Evolutionary conservation across 92 coral and sea anemone species (phyloP), one percentile per base, ranked within the genome.

Genomic region (Parazoanthus atlanticus): DNA sequence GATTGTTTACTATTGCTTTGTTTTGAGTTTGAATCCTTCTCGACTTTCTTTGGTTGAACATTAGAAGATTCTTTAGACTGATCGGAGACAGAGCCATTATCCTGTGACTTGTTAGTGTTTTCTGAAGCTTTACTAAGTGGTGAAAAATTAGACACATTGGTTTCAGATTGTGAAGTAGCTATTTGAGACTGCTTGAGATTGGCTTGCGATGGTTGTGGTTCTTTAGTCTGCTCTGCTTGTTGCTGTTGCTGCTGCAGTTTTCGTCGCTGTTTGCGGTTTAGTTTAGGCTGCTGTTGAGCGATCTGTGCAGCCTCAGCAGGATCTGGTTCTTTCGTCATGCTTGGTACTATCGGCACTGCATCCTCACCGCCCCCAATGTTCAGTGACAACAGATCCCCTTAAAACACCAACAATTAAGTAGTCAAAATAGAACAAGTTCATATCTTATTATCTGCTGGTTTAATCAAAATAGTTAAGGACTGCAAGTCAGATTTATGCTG

Each of bases 201-300:
- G 21, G 90, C 23, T 43, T 76, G 85, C 30, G 86, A 43, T 3
- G 66, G 34, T 31, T 80, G 89, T 74, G 81, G 82, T 79, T 83
- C 89, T 80, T 88, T 92, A 54, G 79, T 90, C 70, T 93, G 93
- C 33, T 90, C 89, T 91, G 94, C 93, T 90, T 84, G 89, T 69
- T 86, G 91, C 49, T 88, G 92, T 66, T 90, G 95, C 75, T 93
- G 96, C 88, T 90, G 96, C 21, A 94, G 93, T 46, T 93, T 94
- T 46, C 99, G 94, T 30, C 98, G 94, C 72, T 97, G 99, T 85
- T 97, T 97, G 23, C 99, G 90, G 89, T 95, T 95, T 38, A 93
- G 95, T 88, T 95, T 95, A 46, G 92, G 92, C n/a, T 92, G 95
- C n/a, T 80, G 91, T 84, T 93, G 96, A 46, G 88, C 86, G 13